Evolutionary conservation across 1,140 invertebrate species (phyloP), one percentile per base, ranked within the genome.

Genomic region (Temnothorax longispinosus): DNA sequence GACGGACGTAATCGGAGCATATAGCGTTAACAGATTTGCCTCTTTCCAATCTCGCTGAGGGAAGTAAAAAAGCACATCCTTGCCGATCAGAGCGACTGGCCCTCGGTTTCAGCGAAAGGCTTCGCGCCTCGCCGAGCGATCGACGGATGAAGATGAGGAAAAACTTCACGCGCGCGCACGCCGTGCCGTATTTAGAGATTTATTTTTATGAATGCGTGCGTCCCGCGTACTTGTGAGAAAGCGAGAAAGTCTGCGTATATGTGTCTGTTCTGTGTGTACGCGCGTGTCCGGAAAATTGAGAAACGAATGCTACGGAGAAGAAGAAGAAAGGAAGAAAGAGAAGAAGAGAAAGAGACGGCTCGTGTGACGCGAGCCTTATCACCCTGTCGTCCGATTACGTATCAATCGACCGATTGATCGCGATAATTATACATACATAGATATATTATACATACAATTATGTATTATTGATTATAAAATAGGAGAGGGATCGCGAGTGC

Each of bases 181-280:
- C 50, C 5, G 88, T 89, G 91, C 88, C 67, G 87, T 92, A 89
- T 89, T 94, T 93, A 93, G 89, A 93, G 88, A 90, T 93, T 94
- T 94, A 94, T 93, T 94, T 94, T 93, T 92, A 85, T 89, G 92
- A 93, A 82, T 93, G 86, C 85, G 77, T 91, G 91, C 90, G 80
- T 75, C 87, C 80, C 80, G 87, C 90, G 89, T 91, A 90, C 85
- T 10, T 91, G 81, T 85, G 80, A 80, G 89, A 80, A 89, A 81
- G 90, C 87, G 91, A 62, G 77, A 91, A 89, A 58, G 76, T 88
- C 71, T 82, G 72, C 47, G 21, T 88, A 47, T 82, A 32, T 76
- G 74, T 65, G 35, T 75, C 18, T 84, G 13, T 67, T 41, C 65
- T 65, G 62, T 76, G 58, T 32, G 41, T 89, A 80, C 80, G 69